These are phyloP conservation scores for Indri indri DNA, from an alignment of 2,113 vertebrate species.

Conservation along the genomic window DNA sequence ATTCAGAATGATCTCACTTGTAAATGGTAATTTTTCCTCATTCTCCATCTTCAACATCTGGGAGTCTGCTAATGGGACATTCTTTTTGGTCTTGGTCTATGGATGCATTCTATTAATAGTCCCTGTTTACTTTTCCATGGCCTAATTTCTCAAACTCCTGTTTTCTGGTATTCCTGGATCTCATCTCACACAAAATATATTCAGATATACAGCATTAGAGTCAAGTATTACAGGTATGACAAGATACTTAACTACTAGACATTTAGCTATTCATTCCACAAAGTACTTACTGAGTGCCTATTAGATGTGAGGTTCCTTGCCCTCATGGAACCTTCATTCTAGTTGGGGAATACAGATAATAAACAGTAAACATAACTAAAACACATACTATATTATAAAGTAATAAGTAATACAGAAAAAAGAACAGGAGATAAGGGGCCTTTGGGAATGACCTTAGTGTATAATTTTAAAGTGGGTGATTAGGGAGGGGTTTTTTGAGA, in stretches of 20 bases:
- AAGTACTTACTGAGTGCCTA: neutral
- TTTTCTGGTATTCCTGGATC: neutral
- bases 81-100: conserved; percentile 1
- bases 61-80: neutral
- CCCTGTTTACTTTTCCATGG: neutral
- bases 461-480: neutral
- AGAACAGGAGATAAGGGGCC: neutral
- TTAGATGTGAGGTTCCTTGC: neutral
- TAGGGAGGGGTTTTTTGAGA: neutral
- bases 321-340: neutral
- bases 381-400: neutral
- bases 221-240: neutral
- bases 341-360: neutral
- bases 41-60: neutral
- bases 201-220: neutral
- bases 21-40: neutral
- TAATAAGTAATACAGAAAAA: neutral
- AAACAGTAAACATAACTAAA: conserved; percentile 2
- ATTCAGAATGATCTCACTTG: neutral
- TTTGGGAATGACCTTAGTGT: neutral
- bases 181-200: conserved; percentile 18
- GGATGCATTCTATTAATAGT: neutral
- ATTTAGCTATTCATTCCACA: neutral
- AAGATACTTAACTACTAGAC: neutral
- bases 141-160: conserved; percentile 2